phyloP scores from a whole-genome alignment of 2,797 vertebrate genomes.

The Monodelphis domestica region DNA sequence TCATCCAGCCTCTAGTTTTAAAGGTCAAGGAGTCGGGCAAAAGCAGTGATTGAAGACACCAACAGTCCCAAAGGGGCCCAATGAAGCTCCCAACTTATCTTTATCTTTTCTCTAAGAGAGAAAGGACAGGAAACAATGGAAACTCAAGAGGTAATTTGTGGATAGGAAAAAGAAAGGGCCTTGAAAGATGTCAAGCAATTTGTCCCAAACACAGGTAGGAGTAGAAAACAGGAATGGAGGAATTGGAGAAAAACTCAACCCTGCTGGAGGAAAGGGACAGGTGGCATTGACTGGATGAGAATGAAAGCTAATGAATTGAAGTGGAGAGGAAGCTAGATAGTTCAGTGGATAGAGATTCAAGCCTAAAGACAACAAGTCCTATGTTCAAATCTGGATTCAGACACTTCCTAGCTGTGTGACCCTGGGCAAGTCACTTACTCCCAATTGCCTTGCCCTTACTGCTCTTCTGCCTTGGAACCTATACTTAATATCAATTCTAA shows the following conservation, averaged over 20 bases:
- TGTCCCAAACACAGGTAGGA: neutral
- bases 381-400: too few relatives aligned
- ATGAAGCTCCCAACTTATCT: neutral
- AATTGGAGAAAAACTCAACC: neutral
- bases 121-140: neutral
- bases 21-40: neutral
- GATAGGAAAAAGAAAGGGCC: neutral
- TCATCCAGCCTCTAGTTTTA: neutral
- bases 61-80: neutral
- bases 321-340: too few relatives aligned
- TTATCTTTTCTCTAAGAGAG: neutral
- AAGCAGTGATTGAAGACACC: neutral
- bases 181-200: neutral
- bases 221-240: neutral
- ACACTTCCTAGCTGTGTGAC: too few relatives aligned
- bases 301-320: neutral
- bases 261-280: neutral
- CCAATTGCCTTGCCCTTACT: too few relatives aligned
- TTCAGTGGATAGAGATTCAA: too few relatives aligned
- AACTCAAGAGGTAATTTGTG: neutral
- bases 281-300: neutral
- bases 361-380: too few relatives aligned
- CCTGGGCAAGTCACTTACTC: too few relatives aligned
- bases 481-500: too few relatives aligned
- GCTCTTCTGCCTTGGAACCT: too few relatives aligned